A percentile compares a stretch with the other conserved stretches of the same genome.
Conservation (phyloP, 2,113 vertebrate species). For the Larimichthys polyactis region DNA sequence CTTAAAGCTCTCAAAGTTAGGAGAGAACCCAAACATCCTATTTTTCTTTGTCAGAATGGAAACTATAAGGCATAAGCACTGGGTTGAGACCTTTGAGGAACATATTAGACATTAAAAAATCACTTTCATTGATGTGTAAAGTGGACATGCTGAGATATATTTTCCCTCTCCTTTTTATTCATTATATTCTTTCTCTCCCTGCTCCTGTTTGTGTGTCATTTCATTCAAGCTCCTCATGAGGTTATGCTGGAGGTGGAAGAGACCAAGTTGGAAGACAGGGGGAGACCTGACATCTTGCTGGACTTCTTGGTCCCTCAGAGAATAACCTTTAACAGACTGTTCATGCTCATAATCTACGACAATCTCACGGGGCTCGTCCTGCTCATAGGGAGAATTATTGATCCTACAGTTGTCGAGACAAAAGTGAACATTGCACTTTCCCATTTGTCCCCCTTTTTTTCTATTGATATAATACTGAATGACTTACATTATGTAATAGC, state of each 20-base stretch:
- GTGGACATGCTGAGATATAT: background rate
- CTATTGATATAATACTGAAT: background rate
- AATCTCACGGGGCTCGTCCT: conserved; percentile 71
- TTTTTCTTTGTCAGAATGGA: conserved; percentile 16
- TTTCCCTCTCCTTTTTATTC: background rate
- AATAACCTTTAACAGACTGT: conserved; percentile 76
- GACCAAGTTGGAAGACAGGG: conserved; percentile 70
- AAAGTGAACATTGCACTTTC: background rate
- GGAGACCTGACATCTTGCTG: conserved; percentile 10
- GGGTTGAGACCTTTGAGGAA: background rate
- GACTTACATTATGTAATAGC: background rate
- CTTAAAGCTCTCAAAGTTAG: conserved; percentile 29
- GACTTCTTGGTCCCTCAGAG: background rate
- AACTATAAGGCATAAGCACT: background rate
- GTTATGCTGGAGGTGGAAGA: conserved; percentile 80
- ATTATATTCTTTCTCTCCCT: background rate
- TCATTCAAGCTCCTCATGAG: conserved; percentile 75
- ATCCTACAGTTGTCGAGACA: conserved; percentile 41
- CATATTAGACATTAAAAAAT: conserved; percentile 1
- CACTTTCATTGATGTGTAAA: background rate
- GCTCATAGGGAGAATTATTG: conserved; percentile 80
- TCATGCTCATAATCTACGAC: conserved; percentile 79
- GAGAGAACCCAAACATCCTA: conserved; percentile 1
- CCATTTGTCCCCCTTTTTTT: background rate
- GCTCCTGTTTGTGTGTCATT: conserved; percentile 1